Evolutionary conservation across 2,888 invertebrate genomes (phyloP).

Genomic region (Polyploca ridens): DNA sequence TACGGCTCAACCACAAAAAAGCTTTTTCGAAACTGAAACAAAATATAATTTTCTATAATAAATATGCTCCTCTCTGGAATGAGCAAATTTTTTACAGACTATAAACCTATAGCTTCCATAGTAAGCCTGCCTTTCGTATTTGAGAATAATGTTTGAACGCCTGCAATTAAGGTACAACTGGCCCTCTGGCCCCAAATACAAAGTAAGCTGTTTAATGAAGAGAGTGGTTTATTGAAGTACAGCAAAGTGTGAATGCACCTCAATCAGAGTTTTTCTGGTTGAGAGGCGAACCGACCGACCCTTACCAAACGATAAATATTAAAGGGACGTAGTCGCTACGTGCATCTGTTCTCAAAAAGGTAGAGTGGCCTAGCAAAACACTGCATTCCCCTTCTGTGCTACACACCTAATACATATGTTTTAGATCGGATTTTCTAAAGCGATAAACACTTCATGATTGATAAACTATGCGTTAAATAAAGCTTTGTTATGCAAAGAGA

Average conservation of each 20-base stretch:
- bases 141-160: too few species aligned
- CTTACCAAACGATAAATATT: slow-evolving; percentile 55
- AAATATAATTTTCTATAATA: too few species aligned
- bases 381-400: slow-evolving; percentile 40
- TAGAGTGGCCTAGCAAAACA: slow-evolving; percentile 34
- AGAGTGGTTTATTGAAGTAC: background rate
- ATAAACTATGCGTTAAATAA: too few species aligned
- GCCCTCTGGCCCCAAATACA: background rate
- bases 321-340: slow-evolving; percentile 52
- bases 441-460: too few species aligned
- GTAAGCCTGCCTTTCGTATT: too few species aligned
- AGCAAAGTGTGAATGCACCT: slow-evolving; percentile 10
- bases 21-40: too few species aligned
- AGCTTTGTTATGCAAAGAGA: too few species aligned
- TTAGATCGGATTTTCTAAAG: background rate
- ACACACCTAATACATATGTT: slow-evolving; percentile 19
- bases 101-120: too few species aligned
- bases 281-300: slow-evolving; percentile 25
- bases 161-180: too few species aligned
- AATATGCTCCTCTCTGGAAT: too few species aligned
- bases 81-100: too few species aligned
- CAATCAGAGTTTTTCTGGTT: slow-evolving; percentile 39
- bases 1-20: too few species aligned
- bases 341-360: slow-evolving; percentile 40
- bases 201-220: background rate